phyloP scores from a whole-genome alignment of 2,113 vertebrate species.

The Pseudorhombus dupliciocellatus region DNA sequence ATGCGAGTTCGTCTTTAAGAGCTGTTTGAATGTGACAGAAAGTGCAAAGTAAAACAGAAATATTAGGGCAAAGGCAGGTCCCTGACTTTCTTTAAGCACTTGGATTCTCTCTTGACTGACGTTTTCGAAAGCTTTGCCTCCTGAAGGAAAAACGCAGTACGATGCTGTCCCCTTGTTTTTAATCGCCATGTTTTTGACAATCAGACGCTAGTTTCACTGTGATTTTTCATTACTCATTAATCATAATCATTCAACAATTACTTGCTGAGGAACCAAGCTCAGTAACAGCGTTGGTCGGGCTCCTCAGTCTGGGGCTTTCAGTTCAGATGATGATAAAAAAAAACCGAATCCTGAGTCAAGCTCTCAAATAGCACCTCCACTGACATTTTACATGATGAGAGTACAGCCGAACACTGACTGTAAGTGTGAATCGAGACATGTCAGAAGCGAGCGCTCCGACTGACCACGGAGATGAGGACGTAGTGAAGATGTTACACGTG shows the following conservation, averaged over 20 bases:
- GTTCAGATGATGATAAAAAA: conserved; percentile 35
- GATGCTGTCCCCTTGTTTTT: background rate
- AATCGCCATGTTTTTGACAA: background rate
- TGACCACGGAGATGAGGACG: conserved; percentile 5
- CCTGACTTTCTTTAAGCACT: conserved; percentile 4
- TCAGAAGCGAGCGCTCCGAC: conserved; percentile 12
- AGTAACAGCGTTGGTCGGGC: background rate
- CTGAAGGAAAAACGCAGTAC: background rate
- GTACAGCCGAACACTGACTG: conserved; percentile 38
- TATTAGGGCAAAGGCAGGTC: background rate
- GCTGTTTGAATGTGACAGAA: conserved; percentile 24
- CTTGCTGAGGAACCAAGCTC: background rate
- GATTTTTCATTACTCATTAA: background rate
- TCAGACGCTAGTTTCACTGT: background rate
- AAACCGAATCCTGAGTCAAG: conserved; percentile 32
- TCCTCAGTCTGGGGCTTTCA: conserved; percentile 16
- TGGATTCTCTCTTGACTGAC: background rate
- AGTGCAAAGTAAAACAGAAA: conserved; percentile 16
- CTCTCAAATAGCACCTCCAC: conserved; percentile 30
- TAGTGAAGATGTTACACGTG: background rate
- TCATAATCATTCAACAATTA: background rate
- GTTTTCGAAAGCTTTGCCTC: conserved; percentile 15
- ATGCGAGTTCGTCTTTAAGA: conserved; percentile 1
- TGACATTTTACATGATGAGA: conserved; percentile 51
- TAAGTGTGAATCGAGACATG: conserved; percentile 13